These are phyloP conservation scores for Aramus guarauna DNA, from an alignment of 2,113 vertebrate genomes.

Conservation along the genomic window DNA sequence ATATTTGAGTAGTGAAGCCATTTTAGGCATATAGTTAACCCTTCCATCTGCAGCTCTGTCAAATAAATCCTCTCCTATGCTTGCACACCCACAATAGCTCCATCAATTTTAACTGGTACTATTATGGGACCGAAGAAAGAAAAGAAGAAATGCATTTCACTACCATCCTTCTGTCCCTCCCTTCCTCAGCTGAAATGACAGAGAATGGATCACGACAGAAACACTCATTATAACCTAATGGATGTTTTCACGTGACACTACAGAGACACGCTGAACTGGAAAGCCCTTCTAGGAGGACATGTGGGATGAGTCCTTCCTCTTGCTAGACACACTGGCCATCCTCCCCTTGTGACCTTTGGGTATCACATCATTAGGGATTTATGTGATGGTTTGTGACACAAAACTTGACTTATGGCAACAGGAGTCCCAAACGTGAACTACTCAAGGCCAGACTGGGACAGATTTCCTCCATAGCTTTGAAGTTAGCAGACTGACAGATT, in stretches of 20 bases:
- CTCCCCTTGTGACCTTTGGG: neutral
- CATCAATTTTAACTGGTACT: neutral
- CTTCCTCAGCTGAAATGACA: neutral
- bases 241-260: neutral
- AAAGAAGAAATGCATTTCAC: neutral
- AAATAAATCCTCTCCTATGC: neutral
- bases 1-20: neutral
- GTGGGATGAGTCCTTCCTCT: neutral
- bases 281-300: neutral
- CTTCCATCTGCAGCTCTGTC: neutral
- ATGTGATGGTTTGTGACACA: neutral
- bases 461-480: neutral
- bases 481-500: neutral
- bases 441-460: neutral
- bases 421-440: neutral
- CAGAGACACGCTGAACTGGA: neutral
- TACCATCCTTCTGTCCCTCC: neutral
- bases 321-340: neutral
- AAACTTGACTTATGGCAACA: neutral
- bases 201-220: neutral
- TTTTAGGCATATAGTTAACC: conserved; percentile 16
- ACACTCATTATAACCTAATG: neutral
- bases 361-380: neutral
- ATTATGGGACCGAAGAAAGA: neutral
- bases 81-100: neutral